Evolutionary conservation across 64 coral and sea anemone species (phyloP).

Genomic region (Acropora yongei): DNA sequence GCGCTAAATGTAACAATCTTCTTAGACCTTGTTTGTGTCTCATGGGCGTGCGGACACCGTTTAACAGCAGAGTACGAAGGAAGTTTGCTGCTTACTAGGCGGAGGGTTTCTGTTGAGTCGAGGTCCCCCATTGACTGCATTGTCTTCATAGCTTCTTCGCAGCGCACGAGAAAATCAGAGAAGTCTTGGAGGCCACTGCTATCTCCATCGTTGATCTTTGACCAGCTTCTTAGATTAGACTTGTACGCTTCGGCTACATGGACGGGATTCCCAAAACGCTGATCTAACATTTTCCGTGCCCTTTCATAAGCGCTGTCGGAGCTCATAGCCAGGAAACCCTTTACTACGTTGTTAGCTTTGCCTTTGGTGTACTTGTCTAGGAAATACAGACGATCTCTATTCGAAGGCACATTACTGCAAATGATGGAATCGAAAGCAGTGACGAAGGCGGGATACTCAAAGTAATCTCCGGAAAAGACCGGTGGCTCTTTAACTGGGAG

Average conservation of each 20-base stretch:
- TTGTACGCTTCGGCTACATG: conserved; percentile 72
- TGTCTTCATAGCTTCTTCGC: conserved; percentile 28
- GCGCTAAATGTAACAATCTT: conserved; percentile 20
- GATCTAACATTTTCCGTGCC: conserved; percentile 49
- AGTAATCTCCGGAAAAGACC: conserved; percentile 42
- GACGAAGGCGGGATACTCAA: conserved; percentile 65
- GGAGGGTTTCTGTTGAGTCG: conserved; percentile 22
- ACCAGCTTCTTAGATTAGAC: conserved; percentile 37
- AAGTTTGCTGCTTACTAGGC: conserved; percentile 12
- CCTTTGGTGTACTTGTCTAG: conserved; percentile 64
- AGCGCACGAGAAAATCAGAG: conserved; percentile 42
- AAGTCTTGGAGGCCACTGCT: conserved; percentile 49
- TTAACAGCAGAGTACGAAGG: conserved; percentile 49
- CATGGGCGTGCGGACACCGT: conserved; percentile 45
- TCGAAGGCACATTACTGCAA: not conserved
- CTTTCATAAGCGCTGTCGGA: conserved; percentile 58
- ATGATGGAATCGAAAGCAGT: conserved; percentile 68
- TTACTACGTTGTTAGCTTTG: conserved; percentile 35
- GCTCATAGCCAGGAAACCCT: conserved; percentile 66
- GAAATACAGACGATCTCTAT: conserved; percentile 64
- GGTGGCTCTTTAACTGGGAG: conserved; percentile 74
- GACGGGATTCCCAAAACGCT: conserved; percentile 72
- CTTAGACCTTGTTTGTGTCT: not conserved
- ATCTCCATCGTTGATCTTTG: conserved; percentile 39
- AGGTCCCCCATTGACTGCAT: conserved; percentile 33